Evolutionary conservation across 2,888 invertebrate genomes (phyloP).

Genomic region (Anorthoa munda): DNA sequence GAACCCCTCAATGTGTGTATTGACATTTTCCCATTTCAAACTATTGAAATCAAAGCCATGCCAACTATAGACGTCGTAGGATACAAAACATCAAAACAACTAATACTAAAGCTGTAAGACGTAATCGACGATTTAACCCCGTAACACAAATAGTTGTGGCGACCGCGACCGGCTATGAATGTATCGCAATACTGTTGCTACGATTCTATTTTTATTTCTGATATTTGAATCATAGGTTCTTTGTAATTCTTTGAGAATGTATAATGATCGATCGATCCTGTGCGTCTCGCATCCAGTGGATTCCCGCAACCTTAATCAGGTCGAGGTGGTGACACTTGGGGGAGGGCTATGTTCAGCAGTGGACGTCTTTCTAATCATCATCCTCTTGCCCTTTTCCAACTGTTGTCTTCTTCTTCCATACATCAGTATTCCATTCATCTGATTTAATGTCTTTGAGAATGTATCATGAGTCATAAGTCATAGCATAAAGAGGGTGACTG

Average conservation of each 20-base stretch:
- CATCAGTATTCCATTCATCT: neutral
- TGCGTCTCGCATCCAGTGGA: too few species aligned
- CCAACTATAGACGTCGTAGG: neutral
- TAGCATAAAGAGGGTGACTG: too few species aligned
- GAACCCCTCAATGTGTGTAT: neutral
- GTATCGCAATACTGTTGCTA: constrained; percentile 18
- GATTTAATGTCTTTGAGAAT: neutral
- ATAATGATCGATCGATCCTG: neutral
- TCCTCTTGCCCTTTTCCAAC: neutral
- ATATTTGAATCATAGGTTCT: constrained; percentile 39
- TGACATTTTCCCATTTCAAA: too few species aligned
- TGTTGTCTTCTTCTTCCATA: neutral
- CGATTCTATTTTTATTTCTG: constrained; percentile 13
- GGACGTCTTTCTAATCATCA: too few species aligned
- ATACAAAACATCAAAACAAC: constrained; percentile 21
- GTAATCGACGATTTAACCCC: constrained; percentile 47
- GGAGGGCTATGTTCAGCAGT: too few species aligned
- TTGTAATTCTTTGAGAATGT: constrained; percentile 27
- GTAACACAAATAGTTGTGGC: constrained; percentile 49
- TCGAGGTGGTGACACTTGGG: too few species aligned
- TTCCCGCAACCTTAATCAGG: too few species aligned
- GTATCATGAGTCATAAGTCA: neutral
- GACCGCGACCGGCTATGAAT: constrained; percentile 26
- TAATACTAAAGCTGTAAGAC: constrained; percentile 14
- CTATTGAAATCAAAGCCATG: neutral